These are phyloP conservation scores for Callopanchax toddi DNA, from an alignment of 2,113 vertebrate species.

Conservation along the genomic window DNA sequence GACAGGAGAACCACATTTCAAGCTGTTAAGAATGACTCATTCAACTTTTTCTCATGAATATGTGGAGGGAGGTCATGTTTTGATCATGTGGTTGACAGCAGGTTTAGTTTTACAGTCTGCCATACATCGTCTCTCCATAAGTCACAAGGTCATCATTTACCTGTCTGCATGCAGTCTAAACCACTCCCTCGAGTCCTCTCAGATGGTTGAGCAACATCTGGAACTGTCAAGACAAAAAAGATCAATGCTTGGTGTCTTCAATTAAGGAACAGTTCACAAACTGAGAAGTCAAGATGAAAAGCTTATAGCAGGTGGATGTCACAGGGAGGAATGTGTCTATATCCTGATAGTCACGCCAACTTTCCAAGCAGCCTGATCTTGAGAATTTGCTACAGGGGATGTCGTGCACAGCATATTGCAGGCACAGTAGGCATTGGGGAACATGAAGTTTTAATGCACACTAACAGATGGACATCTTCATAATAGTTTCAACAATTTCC, in stretches of 20 bases:
- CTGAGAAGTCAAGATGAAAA: conserved; percentile 7
- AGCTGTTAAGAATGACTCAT: too few relatives aligned
- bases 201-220: conserved; percentile 9
- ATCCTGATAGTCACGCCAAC: conserved; percentile 4
- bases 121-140: background rate
- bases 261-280: conserved; percentile 15
- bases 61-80: background rate
- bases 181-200: background rate
- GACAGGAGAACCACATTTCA: too few relatives aligned
- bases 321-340: background rate
- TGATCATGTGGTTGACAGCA: background rate
- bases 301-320: conserved; percentile 22
- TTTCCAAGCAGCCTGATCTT: conserved; percentile 11
- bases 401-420: background rate
- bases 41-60: conserved; percentile 4
- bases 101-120: background rate
- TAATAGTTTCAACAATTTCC: conserved; percentile 6
- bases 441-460: conserved; percentile 24
- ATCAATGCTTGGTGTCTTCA: background rate
- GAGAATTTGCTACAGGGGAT: conserved; percentile 7
- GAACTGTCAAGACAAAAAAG: conserved; percentile 17
- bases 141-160: background rate
- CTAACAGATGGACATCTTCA: conserved; percentile 29
- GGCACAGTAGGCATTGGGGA: background rate
- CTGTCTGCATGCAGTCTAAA: conserved; percentile 7